Evolutionary conservation across 1,140 invertebrate species (phyloP).

Genomic region (Drosophila varians): DNA sequence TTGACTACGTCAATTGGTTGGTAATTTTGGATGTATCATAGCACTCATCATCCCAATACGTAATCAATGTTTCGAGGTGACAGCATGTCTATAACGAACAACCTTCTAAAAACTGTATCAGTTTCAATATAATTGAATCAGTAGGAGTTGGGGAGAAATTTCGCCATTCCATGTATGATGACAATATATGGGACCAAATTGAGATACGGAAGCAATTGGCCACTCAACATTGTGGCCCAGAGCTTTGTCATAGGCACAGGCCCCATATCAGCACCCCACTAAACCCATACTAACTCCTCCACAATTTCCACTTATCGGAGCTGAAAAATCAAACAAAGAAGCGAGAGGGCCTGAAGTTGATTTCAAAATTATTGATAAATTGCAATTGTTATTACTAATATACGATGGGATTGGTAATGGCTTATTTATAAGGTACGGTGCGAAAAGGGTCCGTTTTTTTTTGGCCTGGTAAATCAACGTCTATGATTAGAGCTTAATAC

Average conservation of each 20-base stretch:
- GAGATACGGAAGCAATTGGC: constrained; percentile 48
- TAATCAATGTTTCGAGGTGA: constrained; percentile 42
- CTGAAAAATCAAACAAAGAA: constrained; percentile 55
- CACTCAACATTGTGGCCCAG: constrained; percentile 11
- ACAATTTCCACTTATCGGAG: constrained; percentile 35
- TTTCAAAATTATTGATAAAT: constrained; percentile 59
- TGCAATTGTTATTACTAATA: constrained; percentile 68
- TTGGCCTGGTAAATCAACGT: constrained; percentile 71
- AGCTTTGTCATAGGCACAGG: constrained; percentile 39
- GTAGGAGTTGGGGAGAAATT: constrained; percentile 36
- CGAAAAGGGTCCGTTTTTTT: constrained; percentile 12
- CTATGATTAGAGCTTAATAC: constrained; percentile 78
- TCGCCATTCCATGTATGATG: constrained; percentile 35
- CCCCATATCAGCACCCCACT: background rate
- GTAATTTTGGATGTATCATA: constrained; percentile 45
- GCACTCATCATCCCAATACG: constrained; percentile 45
- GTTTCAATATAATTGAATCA: constrained; percentile 74
- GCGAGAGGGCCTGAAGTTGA: constrained; percentile 8
- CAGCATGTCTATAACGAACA: constrained; percentile 75
- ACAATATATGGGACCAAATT: constrained; percentile 25
- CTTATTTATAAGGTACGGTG: constrained; percentile 59
- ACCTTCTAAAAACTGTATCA: constrained; percentile 23
- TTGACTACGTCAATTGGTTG: constrained; percentile 25
- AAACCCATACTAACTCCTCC: constrained; percentile 9
- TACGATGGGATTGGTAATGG: constrained; percentile 41